A percentile compares a stretch with the other conserved stretches of the same genome.
Conservation (phyloP, 2,797 vertebrate species). For the Varecia variegata region DNA sequence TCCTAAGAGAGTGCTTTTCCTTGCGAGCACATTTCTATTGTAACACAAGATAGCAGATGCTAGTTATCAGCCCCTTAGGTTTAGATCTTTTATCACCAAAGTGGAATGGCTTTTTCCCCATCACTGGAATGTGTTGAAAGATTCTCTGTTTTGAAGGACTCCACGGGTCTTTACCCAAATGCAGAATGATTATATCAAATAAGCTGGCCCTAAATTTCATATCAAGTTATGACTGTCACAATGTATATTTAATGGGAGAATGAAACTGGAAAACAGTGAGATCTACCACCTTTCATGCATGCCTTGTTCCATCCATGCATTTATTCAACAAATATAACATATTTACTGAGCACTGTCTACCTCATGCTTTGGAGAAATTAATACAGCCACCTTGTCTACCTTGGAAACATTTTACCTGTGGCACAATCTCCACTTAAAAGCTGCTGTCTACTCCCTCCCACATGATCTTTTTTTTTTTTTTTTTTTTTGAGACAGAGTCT, state of each 20-base stretch:
- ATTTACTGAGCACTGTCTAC: background rate
- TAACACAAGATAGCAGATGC: background rate
- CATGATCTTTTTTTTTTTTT: background rate
- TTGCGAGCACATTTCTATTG: background rate
- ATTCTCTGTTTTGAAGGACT: slow-evolving; percentile 7
- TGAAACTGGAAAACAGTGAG: background rate
- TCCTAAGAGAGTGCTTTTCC: background rate
- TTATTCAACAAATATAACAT: background rate
- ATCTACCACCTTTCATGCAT: background rate
- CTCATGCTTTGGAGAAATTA: background rate
- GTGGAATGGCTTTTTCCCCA: background rate
- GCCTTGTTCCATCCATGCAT: background rate
- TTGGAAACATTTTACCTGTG: background rate
- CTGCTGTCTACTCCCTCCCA: background rate
- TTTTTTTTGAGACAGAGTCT: background rate
- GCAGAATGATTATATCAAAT: background rate
- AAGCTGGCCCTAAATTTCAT: background rate
- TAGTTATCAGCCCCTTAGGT: background rate
- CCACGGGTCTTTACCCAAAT: background rate
- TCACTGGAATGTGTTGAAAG: background rate
- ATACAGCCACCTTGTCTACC: background rate
- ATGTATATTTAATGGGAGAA: background rate
- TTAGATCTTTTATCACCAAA: background rate
- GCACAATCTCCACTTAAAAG: background rate
- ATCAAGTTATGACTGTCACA: background rate